phyloP scores from a whole-genome alignment of 2,888 invertebrate species.

The Melanostoma scalare region DNA sequence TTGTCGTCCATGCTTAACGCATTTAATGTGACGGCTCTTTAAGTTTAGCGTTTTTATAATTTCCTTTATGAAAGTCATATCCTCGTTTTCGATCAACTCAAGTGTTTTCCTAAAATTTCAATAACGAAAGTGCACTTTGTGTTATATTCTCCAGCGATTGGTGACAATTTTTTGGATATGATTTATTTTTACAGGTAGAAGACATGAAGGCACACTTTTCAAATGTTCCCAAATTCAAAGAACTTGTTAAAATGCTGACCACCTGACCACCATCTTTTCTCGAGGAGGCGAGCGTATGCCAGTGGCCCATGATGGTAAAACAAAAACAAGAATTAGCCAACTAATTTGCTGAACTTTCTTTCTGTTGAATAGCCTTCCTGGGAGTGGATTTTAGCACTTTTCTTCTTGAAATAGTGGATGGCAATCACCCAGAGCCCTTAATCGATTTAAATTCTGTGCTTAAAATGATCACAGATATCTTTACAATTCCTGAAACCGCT shows the following conservation, averaged over 20 bases:
- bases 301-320: conserved; percentile 91
- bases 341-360: neutral
- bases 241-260: conserved; percentile 92
- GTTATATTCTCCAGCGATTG: no score
- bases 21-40: no score
- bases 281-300: conserved; percentile 96
- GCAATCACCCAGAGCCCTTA: conserved; percentile 92
- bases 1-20: no score
- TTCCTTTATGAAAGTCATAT: no score
- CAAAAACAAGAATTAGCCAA: neutral
- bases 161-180: no score
- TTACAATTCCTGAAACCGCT: conserved; percentile 90
- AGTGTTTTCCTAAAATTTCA: no score
- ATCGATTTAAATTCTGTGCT: conserved; percentile 94
- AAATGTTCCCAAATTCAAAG: conserved; percentile 90
- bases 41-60: no score
- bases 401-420: conserved; percentile 91
- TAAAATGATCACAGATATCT: conserved; percentile 94
- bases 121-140: no score
- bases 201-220: conserved; percentile 91
- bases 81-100: no score
- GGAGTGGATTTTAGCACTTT: conserved; percentile 91
- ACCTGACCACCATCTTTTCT: conserved; percentile 94
- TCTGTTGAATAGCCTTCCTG: conserved; percentile 87
- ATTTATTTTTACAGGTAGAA: conserved; percentile 82